phyloP scores from a whole-genome alignment of 2,113 vertebrate species.

The Furnarius figulus region DNA sequence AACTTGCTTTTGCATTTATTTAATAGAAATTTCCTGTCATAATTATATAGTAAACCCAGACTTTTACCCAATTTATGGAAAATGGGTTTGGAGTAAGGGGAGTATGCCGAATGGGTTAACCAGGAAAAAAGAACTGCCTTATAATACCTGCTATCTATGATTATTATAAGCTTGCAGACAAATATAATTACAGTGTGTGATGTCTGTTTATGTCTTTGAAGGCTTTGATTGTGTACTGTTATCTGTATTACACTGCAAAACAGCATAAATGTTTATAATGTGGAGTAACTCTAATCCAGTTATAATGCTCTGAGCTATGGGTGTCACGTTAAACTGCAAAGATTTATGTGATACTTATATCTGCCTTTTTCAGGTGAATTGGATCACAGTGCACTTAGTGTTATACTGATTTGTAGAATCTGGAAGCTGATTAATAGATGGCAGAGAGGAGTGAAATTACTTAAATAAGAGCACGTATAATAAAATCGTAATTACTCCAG shows the following conservation, averaged over 20 bases:
- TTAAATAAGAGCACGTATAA: not conserved
- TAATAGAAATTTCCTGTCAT: conserved; percentile 49
- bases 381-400: conserved; percentile 48
- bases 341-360: conserved; percentile 19
- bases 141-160: conserved; percentile 74
- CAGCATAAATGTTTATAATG: conserved; percentile 77
- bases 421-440: conserved; percentile 45
- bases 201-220: conserved; percentile 78
- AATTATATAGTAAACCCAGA: conserved; percentile 39
- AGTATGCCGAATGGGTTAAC: conserved; percentile 66
- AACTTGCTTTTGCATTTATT: conserved; percentile 37
- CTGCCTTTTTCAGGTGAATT: conserved; percentile 68
- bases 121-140: conserved; percentile 60
- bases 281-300: conserved; percentile 64
- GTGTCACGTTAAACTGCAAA: conserved; percentile 65
- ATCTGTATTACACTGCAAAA: conserved; percentile 71
- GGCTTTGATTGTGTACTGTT: conserved; percentile 78
- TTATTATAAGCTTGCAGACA: conserved; percentile 80
- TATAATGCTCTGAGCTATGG: conserved; percentile 67
- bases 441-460: conserved; percentile 29
- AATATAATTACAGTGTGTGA: conserved; percentile 80
- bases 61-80: conserved; percentile 49
- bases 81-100: conserved; percentile 45
- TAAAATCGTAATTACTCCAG: conserved; percentile 8
- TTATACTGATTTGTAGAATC: conserved; percentile 14